Base-by-base conservation (phyloP, 2,888 invertebrate species). In the Anthrax anthrax region DNA sequence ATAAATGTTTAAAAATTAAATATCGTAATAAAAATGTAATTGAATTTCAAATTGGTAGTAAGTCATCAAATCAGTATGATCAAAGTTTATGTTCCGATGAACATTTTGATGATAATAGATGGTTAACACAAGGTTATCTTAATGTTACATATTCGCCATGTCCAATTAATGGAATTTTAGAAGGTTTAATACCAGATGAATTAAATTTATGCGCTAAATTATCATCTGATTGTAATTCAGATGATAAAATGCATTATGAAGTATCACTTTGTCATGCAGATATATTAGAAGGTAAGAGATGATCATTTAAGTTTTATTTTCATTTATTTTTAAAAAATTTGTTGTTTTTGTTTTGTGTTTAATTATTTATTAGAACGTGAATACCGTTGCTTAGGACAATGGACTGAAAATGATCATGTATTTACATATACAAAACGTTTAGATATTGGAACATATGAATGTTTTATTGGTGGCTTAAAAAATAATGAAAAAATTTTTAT, bases 241-340 rank as follows among this genome's bases (percentile, higher is more conserved):
- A 75, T 6, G 78, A 79, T 58, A 70, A 75, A 44, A 80, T 80
- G 80, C 76, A 78, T 56, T 80, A 77, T 58, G 76, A 75, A 58
- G 77, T 80, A 16, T 75, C 72, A 44, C 74, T 76, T 52, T 80
- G 80, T 57, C 67, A 74, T 37, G 63, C 69, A 34, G 75, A 78
- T 60, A 66, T 79, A 37, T 77, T 72, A 57, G 79, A 79, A 71
- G 73, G 75, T 74, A 57, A 16, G 14, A n/a, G n/a, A n/a, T n/a
- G n/a, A n/a, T n/a, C n/a, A n/a, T n/a, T 27, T 27, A 5, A 27
- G 23, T 2, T 9, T 27, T 27, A 27, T 2, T 27, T 27, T 5
- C 5, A 5, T 2, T 27, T 27, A 27, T 8, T 40, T 40, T 19
- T 19, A 6, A 40, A 19, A 19, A 3, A 27, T 9, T 2, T 5